phyloP scores from a whole-genome alignment of 2,888 invertebrate species.

The Epinotia ramella region DNA sequence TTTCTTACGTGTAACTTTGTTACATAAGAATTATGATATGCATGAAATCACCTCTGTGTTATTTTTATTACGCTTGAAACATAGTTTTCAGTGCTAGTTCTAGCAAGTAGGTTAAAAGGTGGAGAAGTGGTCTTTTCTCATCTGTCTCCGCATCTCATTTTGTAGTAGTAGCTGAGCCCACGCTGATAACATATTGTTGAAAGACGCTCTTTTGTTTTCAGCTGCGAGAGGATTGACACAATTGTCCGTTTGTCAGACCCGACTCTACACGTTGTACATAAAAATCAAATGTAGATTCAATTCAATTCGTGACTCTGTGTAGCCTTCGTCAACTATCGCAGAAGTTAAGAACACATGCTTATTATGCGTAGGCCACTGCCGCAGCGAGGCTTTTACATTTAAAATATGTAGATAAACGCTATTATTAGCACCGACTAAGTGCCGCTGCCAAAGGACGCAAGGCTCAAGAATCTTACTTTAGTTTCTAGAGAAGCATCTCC shows the following conservation, averaged over 20 bases:
- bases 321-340: slow-evolving; percentile 12
- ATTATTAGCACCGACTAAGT: slow-evolving; percentile 19
- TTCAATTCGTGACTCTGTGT: slow-evolving; percentile 3
- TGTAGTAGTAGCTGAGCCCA: too few relatives aligned
- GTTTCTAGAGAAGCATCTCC: slow-evolving; percentile 1
- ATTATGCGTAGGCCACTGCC: slow-evolving; percentile 1
- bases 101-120: neutral
- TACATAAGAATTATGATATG: neutral
- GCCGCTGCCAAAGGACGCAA: slow-evolving; percentile 1
- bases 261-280: too few relatives aligned
- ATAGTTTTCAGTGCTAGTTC: neutral
- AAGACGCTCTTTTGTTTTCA: too few relatives aligned
- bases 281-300: too few relatives aligned
- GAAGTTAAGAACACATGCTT: slow-evolving; percentile 19
- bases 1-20: neutral
- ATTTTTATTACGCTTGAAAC: neutral
- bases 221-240: too few relatives aligned
- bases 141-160: too few relatives aligned
- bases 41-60: neutral
- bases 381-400: slow-evolving; percentile 27
- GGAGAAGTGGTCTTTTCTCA: neutral
- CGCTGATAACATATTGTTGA: too few relatives aligned
- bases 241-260: too few relatives aligned
- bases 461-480: slow-evolving; percentile 7
- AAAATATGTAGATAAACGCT: slow-evolving; percentile 28